Conservation (phyloP, 2,113 vertebrate genomes). For the Morone chrysops region DNA sequence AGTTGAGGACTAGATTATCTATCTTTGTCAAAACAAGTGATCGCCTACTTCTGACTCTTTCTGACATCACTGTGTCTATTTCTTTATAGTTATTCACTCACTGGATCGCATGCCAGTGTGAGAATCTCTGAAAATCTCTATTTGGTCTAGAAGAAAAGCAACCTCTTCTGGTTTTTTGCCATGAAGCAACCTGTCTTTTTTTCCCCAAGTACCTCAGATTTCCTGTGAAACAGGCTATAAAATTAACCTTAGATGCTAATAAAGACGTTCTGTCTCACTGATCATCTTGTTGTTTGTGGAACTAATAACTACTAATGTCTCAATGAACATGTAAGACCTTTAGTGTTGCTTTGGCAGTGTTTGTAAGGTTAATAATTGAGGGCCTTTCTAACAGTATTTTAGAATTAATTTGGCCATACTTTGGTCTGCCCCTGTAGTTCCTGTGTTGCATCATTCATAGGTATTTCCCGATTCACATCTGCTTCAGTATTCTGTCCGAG, state of each 20-base stretch:
- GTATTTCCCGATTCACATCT: conserved; percentile 42
- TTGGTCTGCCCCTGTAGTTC: background rate
- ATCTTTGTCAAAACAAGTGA: background rate
- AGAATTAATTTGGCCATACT: background rate
- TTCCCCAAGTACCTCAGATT: no score
- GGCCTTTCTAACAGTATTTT: background rate
- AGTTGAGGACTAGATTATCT: no score
- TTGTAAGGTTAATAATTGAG: background rate
- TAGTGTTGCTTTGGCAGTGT: background rate
- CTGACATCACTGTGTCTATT: conserved; percentile 1
- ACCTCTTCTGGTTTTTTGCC: no score
- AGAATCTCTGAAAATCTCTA: background rate
- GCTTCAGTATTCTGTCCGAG: conserved; percentile 58
- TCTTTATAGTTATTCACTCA: background rate
- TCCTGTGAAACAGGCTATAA: background rate
- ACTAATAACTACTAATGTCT: background rate
- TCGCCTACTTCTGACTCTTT: background rate
- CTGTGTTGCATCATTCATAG: conserved; percentile 41
- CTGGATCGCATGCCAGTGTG: background rate
- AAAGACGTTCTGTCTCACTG: background rate
- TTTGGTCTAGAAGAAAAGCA: background rate
- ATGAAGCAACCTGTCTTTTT: no score
- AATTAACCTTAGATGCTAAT: background rate
- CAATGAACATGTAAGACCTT: background rate
- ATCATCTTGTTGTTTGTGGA: background rate